Evolutionary conservation across 2,888 invertebrate genomes (phyloP).

Genomic region (Escarpia spicata): DNA sequence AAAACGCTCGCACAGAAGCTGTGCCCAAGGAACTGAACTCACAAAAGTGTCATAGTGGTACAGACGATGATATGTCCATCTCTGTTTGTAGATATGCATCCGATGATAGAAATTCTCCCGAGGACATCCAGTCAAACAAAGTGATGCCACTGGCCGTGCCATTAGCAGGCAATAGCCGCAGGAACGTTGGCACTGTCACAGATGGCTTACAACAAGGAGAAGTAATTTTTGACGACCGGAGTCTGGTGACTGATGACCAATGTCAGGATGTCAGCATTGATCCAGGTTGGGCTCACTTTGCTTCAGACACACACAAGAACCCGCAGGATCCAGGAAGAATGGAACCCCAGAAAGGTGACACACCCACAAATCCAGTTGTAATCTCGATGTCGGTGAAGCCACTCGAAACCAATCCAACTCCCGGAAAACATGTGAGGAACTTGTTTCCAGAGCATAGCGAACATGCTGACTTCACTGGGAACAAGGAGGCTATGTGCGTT

Average conservation of each 20-base stretch:
- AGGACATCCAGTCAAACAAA: neutral
- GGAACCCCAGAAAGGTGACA: neutral
- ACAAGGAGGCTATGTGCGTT: neutral
- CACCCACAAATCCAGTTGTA: neutral
- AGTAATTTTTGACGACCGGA: neutral
- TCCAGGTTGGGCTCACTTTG: neutral
- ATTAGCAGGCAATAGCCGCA: neutral
- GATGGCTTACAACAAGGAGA: neutral
- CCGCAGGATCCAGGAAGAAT: neutral
- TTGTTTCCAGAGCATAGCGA: neutral
- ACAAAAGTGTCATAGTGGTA: neutral
- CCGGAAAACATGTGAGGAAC: conserved; percentile 5
- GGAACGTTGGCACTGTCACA: neutral
- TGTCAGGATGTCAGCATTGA: neutral
- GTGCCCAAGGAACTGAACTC: neutral
- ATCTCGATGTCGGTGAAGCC: neutral
- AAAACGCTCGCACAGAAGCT: neutral
- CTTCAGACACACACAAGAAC: neutral
- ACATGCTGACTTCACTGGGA: neutral
- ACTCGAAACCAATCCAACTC: neutral
- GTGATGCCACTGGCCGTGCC: neutral
- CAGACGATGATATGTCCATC: neutral
- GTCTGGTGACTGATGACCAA: neutral
- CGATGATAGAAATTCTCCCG: neutral
- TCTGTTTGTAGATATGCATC: neutral